A percentile compares a stretch with the other conserved stretches of the same genome.
phyloP scores from a whole-genome alignment of 2,888 invertebrate species.

The Patella depressa region DNA sequence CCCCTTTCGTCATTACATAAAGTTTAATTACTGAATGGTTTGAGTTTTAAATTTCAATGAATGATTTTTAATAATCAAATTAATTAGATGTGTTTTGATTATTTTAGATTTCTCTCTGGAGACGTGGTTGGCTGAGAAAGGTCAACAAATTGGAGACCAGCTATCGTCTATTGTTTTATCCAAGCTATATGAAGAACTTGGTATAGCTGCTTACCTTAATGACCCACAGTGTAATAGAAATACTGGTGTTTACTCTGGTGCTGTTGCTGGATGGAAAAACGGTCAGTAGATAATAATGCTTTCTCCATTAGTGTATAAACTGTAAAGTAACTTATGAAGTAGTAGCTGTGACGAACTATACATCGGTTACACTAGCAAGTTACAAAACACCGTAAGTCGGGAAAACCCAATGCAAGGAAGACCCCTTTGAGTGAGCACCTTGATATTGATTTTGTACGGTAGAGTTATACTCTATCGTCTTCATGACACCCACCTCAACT shows the following conservation, averaged over 20 bases:
- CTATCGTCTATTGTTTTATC: constrained; percentile 30
- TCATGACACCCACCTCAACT: too few species aligned
- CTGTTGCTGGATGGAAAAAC: constrained; percentile 39
- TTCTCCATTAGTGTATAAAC: neutral
- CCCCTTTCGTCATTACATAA: too few species aligned
- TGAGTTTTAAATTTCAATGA: neutral
- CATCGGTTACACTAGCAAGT: too few species aligned
- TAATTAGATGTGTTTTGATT: too few species aligned
- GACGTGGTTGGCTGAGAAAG: constrained; percentile 27
- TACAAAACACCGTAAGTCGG: too few species aligned
- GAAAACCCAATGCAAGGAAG: too few species aligned
- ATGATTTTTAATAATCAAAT: too few species aligned
- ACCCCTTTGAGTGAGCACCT: too few species aligned
- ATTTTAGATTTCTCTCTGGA: constrained; percentile 40
- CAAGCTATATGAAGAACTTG: constrained; percentile 35
- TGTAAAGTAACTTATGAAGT: neutral
- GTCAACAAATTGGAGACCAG: constrained; percentile 19
- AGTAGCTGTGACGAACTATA: too few species aligned
- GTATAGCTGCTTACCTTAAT: constrained; percentile 34
- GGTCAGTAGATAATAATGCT: constrained; percentile 27
- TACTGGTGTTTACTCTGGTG: constrained; percentile 26
- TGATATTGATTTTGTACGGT: too few species aligned
- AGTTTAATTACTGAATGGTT: too few species aligned
- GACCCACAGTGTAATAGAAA: constrained; percentile 30
- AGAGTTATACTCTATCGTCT: too few species aligned